Evolutionary conservation across 1,140 invertebrate genomes (phyloP).

Genomic region (Mylabris phalerata): DNA sequence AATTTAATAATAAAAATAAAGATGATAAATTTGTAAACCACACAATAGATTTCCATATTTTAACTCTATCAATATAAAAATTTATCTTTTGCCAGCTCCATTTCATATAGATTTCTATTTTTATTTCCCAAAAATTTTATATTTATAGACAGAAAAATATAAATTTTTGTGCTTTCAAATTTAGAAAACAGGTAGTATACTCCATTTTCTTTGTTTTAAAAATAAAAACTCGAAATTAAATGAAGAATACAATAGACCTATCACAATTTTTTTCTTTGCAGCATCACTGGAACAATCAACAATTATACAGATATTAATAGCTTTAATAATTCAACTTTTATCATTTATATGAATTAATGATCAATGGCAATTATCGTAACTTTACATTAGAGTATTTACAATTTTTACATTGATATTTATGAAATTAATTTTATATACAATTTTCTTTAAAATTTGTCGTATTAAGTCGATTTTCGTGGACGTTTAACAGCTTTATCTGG

Average conservation of each 20-base stretch:
- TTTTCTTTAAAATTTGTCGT: neutral
- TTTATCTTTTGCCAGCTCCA: too few relatives aligned
- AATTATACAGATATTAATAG: slow-evolving; percentile 25
- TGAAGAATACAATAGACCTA: slow-evolving; percentile 11
- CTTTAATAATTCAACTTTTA: neutral
- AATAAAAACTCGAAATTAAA: neutral
- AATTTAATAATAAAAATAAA: too few relatives aligned
- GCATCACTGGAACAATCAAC: slow-evolving; percentile 18
- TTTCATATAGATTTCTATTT: too few relatives aligned
- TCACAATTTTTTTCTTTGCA: slow-evolving; percentile 14
- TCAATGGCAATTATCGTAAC: neutral
- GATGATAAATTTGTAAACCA: too few relatives aligned
- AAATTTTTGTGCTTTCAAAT: too few relatives aligned
- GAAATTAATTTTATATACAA: slow-evolving; percentile 22
- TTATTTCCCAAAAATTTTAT: too few relatives aligned
- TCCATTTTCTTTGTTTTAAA: too few relatives aligned
- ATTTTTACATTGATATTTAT: slow-evolving; percentile 25
- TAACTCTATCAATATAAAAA: too few relatives aligned
- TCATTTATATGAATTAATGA: neutral
- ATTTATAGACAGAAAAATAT: too few relatives aligned
- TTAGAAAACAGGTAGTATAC: too few relatives aligned
- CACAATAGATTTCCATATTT: too few relatives aligned
- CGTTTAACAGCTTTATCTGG: slow-evolving; percentile 30
- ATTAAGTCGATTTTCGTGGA: slow-evolving; percentile 29
- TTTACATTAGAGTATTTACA: slow-evolving; percentile 34